Evolutionary conservation across 2,797 vertebrate species (phyloP).

Genomic region (Xiphophorus birchmanni): DNA sequence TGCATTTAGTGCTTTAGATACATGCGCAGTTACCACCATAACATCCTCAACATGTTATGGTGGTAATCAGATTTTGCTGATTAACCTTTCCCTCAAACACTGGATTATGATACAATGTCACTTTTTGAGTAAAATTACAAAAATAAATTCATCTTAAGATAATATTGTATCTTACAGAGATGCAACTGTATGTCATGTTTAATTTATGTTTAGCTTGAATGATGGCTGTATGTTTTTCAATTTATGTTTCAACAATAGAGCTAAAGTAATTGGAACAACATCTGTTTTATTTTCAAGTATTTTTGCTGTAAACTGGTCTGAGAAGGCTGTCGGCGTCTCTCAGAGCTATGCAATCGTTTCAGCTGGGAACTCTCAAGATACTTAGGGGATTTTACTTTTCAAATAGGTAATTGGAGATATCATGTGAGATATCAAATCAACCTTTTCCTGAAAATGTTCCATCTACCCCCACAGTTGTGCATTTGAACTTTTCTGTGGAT

Average conservation of each 20-base stretch:
- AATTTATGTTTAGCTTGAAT: conserved; percentile 1
- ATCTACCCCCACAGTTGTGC: neutral
- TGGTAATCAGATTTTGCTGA: neutral
- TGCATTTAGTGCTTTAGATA: neutral
- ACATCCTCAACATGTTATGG: neutral
- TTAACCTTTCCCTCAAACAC: neutral
- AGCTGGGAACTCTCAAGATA: conserved; percentile 27
- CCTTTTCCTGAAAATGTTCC: conserved; percentile 7
- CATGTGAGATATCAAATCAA: conserved; percentile 27
- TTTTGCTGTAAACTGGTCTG: conserved; percentile 42
- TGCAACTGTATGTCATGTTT: neutral
- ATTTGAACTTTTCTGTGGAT: conserved; percentile 27
- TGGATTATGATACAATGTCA: neutral
- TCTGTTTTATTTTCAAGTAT: conserved; percentile 29
- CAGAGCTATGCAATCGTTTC: conserved; percentile 68
- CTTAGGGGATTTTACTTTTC: conserved; percentile 14
- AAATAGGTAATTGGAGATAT: conserved; percentile 21
- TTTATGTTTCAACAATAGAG: conserved; percentile 35
- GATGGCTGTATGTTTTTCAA: conserved; percentile 18
- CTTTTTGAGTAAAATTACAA: conserved; percentile 1
- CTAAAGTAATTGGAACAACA: conserved; percentile 8
- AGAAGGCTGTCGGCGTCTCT: conserved; percentile 47
- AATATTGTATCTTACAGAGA: neutral
- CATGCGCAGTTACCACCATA: neutral
- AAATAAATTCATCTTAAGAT: neutral